Evolutionary conservation across 2,888 invertebrate genomes (phyloP), one percentile per base, ranked within the genome.

Genomic region (Meliscaeva auricollis): DNA sequence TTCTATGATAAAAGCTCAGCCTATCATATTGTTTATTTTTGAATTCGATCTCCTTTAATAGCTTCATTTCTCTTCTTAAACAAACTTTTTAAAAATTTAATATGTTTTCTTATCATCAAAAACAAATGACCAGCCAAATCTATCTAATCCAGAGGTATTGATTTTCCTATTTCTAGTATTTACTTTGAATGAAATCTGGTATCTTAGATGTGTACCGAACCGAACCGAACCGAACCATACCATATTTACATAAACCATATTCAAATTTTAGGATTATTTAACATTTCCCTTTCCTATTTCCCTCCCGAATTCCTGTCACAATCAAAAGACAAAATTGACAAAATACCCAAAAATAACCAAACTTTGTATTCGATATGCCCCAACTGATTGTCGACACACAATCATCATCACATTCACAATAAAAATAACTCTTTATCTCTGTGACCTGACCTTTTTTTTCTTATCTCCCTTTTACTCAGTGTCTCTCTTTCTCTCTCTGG

Each of bases 371-470:
- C 64, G 44, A 62, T 62, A 62, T 62, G 26, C 15, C 44, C 44
- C 48, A 22, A 17, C 64, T 46, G 48, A 35, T 48, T 66, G 44
- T 64, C 48, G 17, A 7, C 56, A 56, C 56, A 75, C 62, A 62
- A 62, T 60, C 22, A 41, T 60, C 41, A 56, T 60, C 72, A 38
- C 11, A 9, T 11, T 5, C 20, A 35, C 38, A 26, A 35, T 54
- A 76, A 44, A 62, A 44, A 54, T 20, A 72, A 78, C 62, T 78
- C 48, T 32, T 64, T 73, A 73, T 73, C 64, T 35, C 6, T 17
- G 11, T 44, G 32, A 17, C 52, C 58, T 73, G 64, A 78, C 78
- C 72, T 78, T 73, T 73, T 60, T 11, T 30, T n/a, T 22, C 5
- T 11, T 35, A 4, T 11, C 11, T 44, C 35, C 38, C 50, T 35